Evolutionary conservation across 2,888 invertebrate species (phyloP), one percentile per base, ranked within the genome.

Genomic region (Tineola bisselliella): DNA sequence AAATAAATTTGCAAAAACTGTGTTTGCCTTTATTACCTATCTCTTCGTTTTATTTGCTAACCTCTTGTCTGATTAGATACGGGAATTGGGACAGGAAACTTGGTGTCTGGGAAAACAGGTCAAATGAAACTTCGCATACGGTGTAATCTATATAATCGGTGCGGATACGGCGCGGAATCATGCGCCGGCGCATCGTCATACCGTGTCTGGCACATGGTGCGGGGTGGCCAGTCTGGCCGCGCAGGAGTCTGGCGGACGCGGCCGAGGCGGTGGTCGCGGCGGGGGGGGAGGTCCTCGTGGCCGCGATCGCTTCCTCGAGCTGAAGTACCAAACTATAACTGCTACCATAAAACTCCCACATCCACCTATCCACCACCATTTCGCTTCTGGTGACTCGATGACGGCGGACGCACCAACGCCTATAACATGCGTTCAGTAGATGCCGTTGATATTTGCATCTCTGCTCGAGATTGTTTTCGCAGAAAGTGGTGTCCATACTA

Each of bases 1-100:
- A 84, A 87, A 84, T 87, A 87, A 87, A 87, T 84, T 86, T 86
- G 86, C 84, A 86, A 86, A 48, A 87, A 86, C 84, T 86, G 86
- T 87, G 86, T 87, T 87, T 87, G 87, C 86, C 86, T 87, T 25
- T 86, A 87, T 86, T 84, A 86, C 68, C 64, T 67, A 64, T 63
- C 4, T 58, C 3, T 8, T 78, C 66, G 77, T 77, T 82, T 81
- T 66, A 66, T 76, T 79, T 77, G 58, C n/a, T n/a, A n/a, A n/a
- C n/a, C n/a, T n/a, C n/a, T n/a, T 25, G 25, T 25, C 25, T 25
- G 25, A 25, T 4, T 4, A 2, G 25, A 4, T 25, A 25, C 6
- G 25, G 25, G 25, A 25, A 25, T 25, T 25, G 6, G 25, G 25
- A 25, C 25, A 25, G 25, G 25, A 25, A 25, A 25, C 4, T 25